Conservation (phyloP, 2,113 vertebrate genomes). For the Columba livia region DNA sequence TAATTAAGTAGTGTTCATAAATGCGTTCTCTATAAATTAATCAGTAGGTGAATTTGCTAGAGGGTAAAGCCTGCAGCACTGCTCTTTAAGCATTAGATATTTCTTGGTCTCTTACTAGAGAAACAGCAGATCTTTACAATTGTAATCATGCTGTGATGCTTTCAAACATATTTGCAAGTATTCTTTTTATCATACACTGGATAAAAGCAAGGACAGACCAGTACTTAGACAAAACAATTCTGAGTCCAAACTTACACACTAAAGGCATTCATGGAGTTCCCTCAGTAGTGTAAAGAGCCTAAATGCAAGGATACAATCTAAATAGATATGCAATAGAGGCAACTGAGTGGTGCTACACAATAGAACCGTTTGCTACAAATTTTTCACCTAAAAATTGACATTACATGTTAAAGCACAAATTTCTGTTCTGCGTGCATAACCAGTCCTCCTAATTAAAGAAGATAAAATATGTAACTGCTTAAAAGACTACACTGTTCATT, state of each 20-base stretch:
- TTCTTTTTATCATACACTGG: background rate
- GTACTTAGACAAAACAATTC: background rate
- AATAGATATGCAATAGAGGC: rapidly evolving
- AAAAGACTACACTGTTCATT: background rate
- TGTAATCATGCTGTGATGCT: background rate
- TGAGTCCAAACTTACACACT: background rate
- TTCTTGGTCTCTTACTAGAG: background rate
- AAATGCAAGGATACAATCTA: background rate
- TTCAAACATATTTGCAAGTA: background rate
- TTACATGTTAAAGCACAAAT: background rate
- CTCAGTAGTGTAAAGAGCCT: rapidly evolving
- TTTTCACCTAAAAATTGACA: background rate
- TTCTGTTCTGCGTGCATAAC: background rate
- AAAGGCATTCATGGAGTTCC: background rate
- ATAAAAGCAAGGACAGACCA: background rate
- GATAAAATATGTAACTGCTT: background rate
- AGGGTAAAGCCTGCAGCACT: background rate
- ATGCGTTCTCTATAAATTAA: background rate
- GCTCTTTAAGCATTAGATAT: background rate
- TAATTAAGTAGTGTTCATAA: background rate
- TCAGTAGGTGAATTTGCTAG: background rate
- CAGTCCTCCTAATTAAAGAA: background rate
- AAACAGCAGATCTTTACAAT: background rate
- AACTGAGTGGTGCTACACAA: background rate
- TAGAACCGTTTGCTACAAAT: background rate